phyloP scores from a whole-genome alignment of 1,140 invertebrate species.

The Zaprionus lachaisei region DNA sequence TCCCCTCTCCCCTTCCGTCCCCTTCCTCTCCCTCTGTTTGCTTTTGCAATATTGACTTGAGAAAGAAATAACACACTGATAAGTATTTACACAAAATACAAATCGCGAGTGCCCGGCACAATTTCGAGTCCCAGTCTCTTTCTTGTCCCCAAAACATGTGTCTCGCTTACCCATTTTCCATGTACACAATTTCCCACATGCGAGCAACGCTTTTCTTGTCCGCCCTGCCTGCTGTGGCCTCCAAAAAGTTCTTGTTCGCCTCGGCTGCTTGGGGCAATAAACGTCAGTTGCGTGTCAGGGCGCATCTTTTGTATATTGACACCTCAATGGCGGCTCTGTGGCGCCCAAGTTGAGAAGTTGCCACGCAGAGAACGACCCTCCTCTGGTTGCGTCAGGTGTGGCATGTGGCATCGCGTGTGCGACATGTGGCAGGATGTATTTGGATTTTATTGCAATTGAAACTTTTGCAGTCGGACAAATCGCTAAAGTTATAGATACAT shows the following conservation, averaged over 20 bases:
- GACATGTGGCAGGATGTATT: constrained; percentile 65
- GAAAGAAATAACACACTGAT: constrained; percentile 54
- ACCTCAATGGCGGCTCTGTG: constrained; percentile 57
- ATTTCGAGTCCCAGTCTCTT: background rate
- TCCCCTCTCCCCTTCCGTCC: background rate
- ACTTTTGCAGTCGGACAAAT: constrained; percentile 51
- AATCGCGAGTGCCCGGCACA: constrained; percentile 48
- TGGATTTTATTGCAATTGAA: constrained; percentile 40
- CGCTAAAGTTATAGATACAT: constrained; percentile 39
- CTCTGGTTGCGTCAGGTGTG: constrained; percentile 17
- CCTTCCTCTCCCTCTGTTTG: constrained; percentile 45
- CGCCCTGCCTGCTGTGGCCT: constrained; percentile 40
- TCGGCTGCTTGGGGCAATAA: constrained; percentile 68
- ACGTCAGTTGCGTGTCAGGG: constrained; percentile 75
- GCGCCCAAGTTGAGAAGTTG: constrained; percentile 46
- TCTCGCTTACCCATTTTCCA: constrained; percentile 37
- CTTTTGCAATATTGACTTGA: constrained; percentile 76
- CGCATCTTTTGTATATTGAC: constrained; percentile 75
- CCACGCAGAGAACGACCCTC: background rate
- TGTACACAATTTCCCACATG: constrained; percentile 57
- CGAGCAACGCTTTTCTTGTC: constrained; percentile 5
- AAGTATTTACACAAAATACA: constrained; percentile 76
- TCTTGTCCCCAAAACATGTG: constrained; percentile 27
- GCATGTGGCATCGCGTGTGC: background rate
- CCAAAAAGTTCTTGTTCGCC: constrained; percentile 54